Conservation (phyloP, 2,797 vertebrate species). For the Siniperca scherzeri region DNA sequence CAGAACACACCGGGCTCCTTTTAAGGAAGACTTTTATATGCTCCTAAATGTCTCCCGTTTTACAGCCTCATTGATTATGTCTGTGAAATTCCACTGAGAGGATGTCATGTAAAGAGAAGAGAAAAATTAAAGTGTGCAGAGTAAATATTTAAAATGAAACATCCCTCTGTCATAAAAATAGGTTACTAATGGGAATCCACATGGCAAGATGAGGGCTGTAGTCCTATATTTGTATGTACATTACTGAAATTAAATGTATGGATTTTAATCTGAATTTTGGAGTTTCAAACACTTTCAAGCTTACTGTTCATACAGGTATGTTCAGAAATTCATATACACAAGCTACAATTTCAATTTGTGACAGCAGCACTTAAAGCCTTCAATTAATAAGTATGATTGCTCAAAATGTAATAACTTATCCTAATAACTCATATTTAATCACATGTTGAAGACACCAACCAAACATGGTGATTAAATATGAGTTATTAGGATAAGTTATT, state of each 20-base stretch:
- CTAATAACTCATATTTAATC: no score
- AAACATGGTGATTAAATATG: background rate
- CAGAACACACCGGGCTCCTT: conserved; percentile 70
- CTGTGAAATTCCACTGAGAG: conserved; percentile 47
- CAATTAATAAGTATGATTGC: no score
- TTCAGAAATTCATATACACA: background rate
- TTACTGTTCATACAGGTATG: background rate
- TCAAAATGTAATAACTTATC: no score
- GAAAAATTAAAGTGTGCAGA: conserved; percentile 17
- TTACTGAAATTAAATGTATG: background rate
- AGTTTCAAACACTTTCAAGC: background rate
- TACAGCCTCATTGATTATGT: conserved; percentile 62
- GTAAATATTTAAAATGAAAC: no score
- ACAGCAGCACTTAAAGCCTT: background rate
- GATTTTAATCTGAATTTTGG: background rate
- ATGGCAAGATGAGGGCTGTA: no score
- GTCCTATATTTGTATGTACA: background rate
- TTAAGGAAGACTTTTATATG: conserved; percentile 80
- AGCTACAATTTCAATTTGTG: background rate
- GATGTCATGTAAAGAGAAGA: conserved; percentile 44
- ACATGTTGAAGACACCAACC: background rate
- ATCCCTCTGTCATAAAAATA: no score
- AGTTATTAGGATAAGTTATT: background rate
- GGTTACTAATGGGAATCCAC: no score
- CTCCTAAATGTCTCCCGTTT: conserved; percentile 66